Base-by-base conservation (phyloP, 92 coral and sea anemone genomes). In the Galaxea fascicularis region DNA sequence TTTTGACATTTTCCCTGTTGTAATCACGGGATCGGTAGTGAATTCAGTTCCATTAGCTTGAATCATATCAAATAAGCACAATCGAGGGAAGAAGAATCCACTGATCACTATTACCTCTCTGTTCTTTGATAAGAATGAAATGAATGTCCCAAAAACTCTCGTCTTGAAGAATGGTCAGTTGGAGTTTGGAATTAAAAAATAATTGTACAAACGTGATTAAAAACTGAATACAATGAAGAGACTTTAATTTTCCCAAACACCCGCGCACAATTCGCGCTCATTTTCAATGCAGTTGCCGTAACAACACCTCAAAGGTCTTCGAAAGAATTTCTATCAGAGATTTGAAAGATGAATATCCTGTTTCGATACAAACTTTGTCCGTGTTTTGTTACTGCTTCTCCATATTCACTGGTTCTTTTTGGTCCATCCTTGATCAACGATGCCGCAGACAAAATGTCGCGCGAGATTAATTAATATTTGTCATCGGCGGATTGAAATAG, bases 281-380 rank as follows among this genome's bases (percentile, higher is more conserved):
- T 58, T 82, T 82, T 18, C 77, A n/a, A 70, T 70, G 51, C 70
- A 60, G 94, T 91, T 91, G 91, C 94, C 92, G 82, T 94, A 83
- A 89, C 98, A 84, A 94, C 98, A 54, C 79, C 7, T 77, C 10
- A 26, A 75, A 29, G 45, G 80, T 75, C 89, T 80, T 85, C 72
- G 76, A 66, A 91, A 94, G 90, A 86, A 94, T 94, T 78, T 82
- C 71, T 82, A 80, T 78, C 77, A 63, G 26, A 52, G 57, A 60
- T 54, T 60, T 24, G 17, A 35, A 35, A 35, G 41, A 35, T 54
- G 80, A 44, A 71, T 25, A 75, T 58, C 45, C 39, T 27, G 52
- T 66, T 18, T 77, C 84, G 51, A 76, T 27, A 44, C 60, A 59
- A 22, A 31, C 64, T 27, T 59, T 45, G 27, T 27, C 10, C 10